Evolutionary conservation across 1,140 invertebrate genomes (phyloP), one percentile per base, ranked within the genome.

Genomic region (Neelides sp.): DNA sequence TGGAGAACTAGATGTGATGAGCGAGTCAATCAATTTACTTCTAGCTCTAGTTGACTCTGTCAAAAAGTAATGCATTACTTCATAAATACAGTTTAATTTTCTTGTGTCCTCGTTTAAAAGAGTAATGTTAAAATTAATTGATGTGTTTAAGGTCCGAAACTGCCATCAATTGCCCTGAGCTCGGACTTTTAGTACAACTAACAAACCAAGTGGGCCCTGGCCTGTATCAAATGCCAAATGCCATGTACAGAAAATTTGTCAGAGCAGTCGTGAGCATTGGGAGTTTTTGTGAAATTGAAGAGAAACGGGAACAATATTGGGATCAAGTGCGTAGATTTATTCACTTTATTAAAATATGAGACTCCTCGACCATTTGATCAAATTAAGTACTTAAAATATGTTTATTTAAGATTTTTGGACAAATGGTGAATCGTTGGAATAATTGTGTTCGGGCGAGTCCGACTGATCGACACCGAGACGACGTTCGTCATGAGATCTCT

Each of bases 1-100:
- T 45, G 67, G 72, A 12, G 81, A 84, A 61, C 65, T 71, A 1
- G 59, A 63, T 1, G 60, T 82, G 22, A 67, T 78, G 15, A 68
- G 71, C 26, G 77, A 79, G 54, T 76, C 77, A 17, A 67, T 79
- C 41, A 59, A 73, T 41, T 64, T 80, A 5, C 65, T 82, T 3
- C 64, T 73, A 10, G 63, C 73, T 3, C 64, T 82, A 20, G 72
- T 78, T 15, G 70, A 76, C 50, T 68, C 69, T 15, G 69, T 65
- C 57, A 68, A 72, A 54, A 78, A 77, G 77, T 79, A 69, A 62
- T 68, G 61, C 40, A 46, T 40, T 36, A 36, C 32, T 36, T 10
- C n/a, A 34, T 4, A 20, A 34, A 4, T 36, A 8, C 8, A 20
- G 24, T 36, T 5, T 34, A 10, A 10, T 10, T 34, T 34, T 34